These are phyloP conservation scores for Loriculus beryllinus DNA, from an alignment of 2,797 vertebrate genomes.

Conservation along the genomic window DNA sequence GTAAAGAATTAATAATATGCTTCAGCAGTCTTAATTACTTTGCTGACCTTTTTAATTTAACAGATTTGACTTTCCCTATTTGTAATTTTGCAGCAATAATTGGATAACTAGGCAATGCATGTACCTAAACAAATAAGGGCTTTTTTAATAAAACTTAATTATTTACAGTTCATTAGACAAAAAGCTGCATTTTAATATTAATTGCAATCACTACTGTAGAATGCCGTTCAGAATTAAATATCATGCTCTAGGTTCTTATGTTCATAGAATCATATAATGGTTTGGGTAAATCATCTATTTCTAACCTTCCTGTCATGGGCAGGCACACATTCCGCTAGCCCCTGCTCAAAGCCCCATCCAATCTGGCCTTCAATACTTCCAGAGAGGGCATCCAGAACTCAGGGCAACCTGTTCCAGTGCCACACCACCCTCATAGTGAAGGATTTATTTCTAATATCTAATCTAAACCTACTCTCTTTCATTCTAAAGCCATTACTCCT, in stretches of 20 bases:
- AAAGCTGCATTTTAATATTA: conserved; percentile 68
- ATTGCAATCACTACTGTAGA: conserved; percentile 40
- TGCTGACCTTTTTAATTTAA: conserved; percentile 75
- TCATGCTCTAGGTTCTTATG: background rate
- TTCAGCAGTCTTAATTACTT: conserved; percentile 77
- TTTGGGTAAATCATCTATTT: background rate
- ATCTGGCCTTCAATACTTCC: background rate
- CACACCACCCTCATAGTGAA: background rate
- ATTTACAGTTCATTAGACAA: conserved; percentile 75
- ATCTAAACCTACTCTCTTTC: background rate
- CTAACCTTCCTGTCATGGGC: too few species aligned
- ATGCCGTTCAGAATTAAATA: conserved; percentile 45
- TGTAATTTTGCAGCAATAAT: conserved; percentile 77
- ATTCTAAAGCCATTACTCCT: background rate
- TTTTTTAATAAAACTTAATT: conserved; percentile 75
- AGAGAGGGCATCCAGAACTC: background rate
- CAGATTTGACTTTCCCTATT: conserved; percentile 70
- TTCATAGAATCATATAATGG: background rate
- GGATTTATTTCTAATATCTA: background rate
- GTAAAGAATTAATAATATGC: conserved; percentile 74
- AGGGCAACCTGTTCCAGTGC: background rate
- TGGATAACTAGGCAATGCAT: conserved; percentile 74
- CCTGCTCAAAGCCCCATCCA: background rate
- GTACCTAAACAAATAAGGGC: conserved; percentile 75
- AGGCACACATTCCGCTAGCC: background rate